A percentile compares a stretch with the other conserved stretches of the same genome.
Conservation (phyloP, 2,888 invertebrate species). For the Sesia bembeciformis region DNA sequence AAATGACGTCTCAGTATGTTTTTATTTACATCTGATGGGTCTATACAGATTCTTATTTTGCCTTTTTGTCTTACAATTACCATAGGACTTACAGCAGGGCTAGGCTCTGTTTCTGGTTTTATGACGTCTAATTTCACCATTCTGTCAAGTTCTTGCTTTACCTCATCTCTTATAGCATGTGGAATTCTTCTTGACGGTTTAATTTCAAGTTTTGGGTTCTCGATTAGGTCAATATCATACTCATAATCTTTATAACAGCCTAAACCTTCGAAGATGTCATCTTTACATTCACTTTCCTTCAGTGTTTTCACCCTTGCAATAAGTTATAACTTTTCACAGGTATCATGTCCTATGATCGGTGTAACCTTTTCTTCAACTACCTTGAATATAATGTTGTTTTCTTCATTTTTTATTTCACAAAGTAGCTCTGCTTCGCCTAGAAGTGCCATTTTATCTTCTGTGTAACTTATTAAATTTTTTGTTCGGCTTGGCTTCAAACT, state of each 20-base stretch:
- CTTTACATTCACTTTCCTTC: constrained; percentile 1
- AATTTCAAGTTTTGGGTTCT: constrained; percentile 7
- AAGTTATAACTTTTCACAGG: constrained; percentile 5
- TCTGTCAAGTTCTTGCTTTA: constrained; percentile 3
- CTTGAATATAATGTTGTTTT: constrained; percentile 2
- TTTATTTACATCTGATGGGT: constrained; percentile 4
- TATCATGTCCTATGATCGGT: constrained; percentile 7
- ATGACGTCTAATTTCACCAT: constrained; percentile 2
- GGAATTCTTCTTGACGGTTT: constrained; percentile 4
- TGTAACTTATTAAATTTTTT: constrained; percentile 9
- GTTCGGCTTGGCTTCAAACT: constrained; percentile 7
- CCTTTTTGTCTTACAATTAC: constrained; percentile 3
- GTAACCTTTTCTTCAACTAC: constrained; percentile 7
- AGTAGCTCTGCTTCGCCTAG: constrained; percentile 3
- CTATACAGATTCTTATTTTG: constrained; percentile 4
- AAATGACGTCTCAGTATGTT: constrained; percentile 3
- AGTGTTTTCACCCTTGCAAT: constrained; percentile 2
- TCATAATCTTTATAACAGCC: constrained; percentile 6
- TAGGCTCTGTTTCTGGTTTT: constrained; percentile 5
- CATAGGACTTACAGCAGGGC: constrained; percentile 4
- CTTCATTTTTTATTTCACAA: constrained; percentile 3
- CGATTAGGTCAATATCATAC: constrained; percentile 7
- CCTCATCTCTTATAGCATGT: constrained; percentile 2
- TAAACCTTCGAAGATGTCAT: constrained; percentile 7
- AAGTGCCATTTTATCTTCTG: constrained; percentile 6